phyloP scores from a whole-genome alignment of 2,797 vertebrate species.

The Orientallactaga sibirica region DNA sequence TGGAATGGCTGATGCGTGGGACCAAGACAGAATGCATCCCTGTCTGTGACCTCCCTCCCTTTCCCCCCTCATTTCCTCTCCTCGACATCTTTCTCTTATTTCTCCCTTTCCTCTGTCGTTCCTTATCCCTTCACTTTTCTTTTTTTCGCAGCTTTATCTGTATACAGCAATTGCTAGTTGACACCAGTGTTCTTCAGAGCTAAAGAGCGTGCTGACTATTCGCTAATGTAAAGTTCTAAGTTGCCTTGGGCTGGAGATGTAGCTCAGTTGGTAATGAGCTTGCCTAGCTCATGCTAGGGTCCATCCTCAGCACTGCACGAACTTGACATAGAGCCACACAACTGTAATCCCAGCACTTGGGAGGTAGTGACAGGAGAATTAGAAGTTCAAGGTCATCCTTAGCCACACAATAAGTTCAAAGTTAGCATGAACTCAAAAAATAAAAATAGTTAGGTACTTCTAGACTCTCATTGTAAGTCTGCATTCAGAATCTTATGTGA shows the following conservation, averaged over 20 bases:
- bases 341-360: background rate
- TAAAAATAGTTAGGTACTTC: background rate
- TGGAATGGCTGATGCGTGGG: background rate
- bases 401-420: background rate
- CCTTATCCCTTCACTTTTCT: background rate
- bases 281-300: too few relatives aligned
- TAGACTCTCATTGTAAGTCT: background rate
- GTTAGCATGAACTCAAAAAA: background rate
- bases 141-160: background rate
- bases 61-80: background rate
- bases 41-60: accelerated
- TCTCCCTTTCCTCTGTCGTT: background rate
- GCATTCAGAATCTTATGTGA: background rate
- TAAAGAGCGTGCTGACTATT: background rate
- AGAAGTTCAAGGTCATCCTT: background rate
- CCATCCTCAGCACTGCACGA: background rate
- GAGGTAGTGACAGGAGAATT: background rate
- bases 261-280: background rate
- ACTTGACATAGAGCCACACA: background rate
- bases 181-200: background rate
- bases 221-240: conserved; percentile 26
- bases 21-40: accelerated
- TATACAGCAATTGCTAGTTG: background rate
- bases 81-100: background rate
- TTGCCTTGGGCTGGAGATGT: background rate